Base-by-base conservation (phyloP, 2,888 invertebrate genomes). In the Psylliodes chrysocephalus region DNA sequence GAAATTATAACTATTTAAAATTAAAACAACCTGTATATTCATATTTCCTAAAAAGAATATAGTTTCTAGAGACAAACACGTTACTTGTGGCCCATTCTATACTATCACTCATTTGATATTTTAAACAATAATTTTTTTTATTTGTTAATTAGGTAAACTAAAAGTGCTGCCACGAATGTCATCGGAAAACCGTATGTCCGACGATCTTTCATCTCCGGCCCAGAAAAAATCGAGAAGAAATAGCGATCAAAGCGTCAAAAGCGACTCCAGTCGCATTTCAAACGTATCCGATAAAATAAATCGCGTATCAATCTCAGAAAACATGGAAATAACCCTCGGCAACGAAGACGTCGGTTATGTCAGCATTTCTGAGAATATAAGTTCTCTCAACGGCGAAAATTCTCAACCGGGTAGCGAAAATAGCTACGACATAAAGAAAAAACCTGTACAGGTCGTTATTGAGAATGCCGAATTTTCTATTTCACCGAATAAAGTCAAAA, bases 401-500 rank as follows among this genome's bases (percentile, higher is more conserved):
- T 71, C 74, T 1, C 69, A 35, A 60, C 61, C 57, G 22, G 52
- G 38, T 15, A 71, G 67, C 33, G 72, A 72, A 18, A 59, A 65
- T 42, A 64, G 59, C 18, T 38, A 67, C 7, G 73, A 77, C 46
- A 57, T 66, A 12, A 73, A 72, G 55, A 73, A 66, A 59, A 77
- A 74, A 69, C 77, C 77, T 7, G 70, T 78, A 1, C 77, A 79
- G 63, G 72, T 79, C 17, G 75, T 75, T 49, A 71, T 78, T 3
- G 71, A 75, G 14, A 78, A 76, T 65, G 66, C 67, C 7, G 78
- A 79, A 57, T 66, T 73, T 62, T 70, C 72, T 1, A 75, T 78
- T 60, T 76, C 79, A 1, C 75, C 79, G 4, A 78, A 66, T 57
- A 79, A 79, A 72, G 64, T 76, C 1, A 80, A 77, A 69, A 81